phyloP scores from a whole-genome alignment of 2,888 invertebrate species.

The Campoplex capitator region DNA sequence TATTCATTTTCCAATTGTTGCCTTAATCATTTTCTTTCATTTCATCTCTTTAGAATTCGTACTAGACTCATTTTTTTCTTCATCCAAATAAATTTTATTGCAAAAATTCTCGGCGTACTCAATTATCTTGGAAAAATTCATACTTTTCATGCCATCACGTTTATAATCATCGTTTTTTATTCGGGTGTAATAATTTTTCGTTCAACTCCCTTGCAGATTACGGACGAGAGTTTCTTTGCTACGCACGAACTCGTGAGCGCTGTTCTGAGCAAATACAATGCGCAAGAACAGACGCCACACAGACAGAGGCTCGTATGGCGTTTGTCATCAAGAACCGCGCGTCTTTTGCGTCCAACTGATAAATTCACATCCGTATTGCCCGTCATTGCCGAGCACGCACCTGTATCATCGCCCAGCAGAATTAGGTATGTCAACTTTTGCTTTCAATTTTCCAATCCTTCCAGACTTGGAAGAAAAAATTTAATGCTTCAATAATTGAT shows the following conservation, averaged over 20 bases:
- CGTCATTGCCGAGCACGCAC: slow-evolving; percentile 90
- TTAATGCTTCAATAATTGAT: neutral
- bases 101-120: too few species aligned
- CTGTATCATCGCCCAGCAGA: slow-evolving; percentile 82
- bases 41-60: neutral
- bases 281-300: slow-evolving; percentile 88
- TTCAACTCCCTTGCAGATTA: slow-evolving; percentile 86
- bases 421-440: slow-evolving; percentile 76
- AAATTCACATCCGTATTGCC: slow-evolving; percentile 90
- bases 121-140: too few species aligned
- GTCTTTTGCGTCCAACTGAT: slow-evolving; percentile 91
- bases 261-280: slow-evolving; percentile 90
- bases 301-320: slow-evolving; percentile 92
- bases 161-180: neutral
- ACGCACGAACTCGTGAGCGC: slow-evolving; percentile 88
- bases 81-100: too few species aligned
- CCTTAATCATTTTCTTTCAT: neutral
- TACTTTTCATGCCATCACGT: neutral
- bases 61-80: too few species aligned
- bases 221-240: slow-evolving; percentile 87
- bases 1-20: too few species aligned
- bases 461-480: neutral
- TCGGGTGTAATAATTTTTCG: slow-evolving; percentile 43
- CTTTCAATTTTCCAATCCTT: neutral
- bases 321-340: slow-evolving; percentile 90